phyloP scores from a whole-genome alignment of 2,797 vertebrate species.

The Phoebastria nigripes region DNA sequence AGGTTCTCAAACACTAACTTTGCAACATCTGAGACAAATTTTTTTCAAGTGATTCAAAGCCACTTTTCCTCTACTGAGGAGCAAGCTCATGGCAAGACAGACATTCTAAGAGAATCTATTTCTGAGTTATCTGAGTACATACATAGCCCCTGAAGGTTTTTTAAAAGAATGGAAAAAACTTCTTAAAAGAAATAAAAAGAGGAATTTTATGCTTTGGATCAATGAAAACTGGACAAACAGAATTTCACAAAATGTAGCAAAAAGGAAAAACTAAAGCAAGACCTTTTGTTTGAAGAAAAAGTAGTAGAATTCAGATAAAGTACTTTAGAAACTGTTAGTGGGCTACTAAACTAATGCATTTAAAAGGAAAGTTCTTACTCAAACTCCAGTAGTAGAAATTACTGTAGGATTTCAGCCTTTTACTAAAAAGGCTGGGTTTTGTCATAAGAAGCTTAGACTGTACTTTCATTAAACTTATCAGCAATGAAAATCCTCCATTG shows the following conservation, averaged over 20 bases:
- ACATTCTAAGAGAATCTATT: constrained; percentile 35
- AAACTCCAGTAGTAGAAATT: background rate
- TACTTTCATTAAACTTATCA: background rate
- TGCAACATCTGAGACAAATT: background rate
- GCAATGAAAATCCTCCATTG: background rate
- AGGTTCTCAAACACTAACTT: background rate
- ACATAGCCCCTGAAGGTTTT: constrained; percentile 1
- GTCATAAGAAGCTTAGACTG: background rate
- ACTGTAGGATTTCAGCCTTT: background rate
- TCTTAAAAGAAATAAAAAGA: constrained; percentile 1
- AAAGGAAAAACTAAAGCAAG: background rate
- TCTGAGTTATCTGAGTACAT: background rate
- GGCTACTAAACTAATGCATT: background rate
- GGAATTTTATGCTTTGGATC: background rate
- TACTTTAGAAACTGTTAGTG: background rate
- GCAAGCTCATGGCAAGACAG: constrained; percentile 8
- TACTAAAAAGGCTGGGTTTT: background rate
- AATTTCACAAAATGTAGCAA: background rate
- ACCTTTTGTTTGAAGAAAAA: background rate
- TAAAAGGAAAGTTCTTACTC: background rate
- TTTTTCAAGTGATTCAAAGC: constrained; percentile 8
- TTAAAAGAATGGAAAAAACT: background rate
- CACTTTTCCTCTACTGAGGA: background rate
- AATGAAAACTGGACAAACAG: constrained; percentile 34
- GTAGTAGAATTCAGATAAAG: background rate